phyloP scores from a whole-genome alignment of 2,113 vertebrate genomes.

The Mesoclemmys tuberculata region DNA sequence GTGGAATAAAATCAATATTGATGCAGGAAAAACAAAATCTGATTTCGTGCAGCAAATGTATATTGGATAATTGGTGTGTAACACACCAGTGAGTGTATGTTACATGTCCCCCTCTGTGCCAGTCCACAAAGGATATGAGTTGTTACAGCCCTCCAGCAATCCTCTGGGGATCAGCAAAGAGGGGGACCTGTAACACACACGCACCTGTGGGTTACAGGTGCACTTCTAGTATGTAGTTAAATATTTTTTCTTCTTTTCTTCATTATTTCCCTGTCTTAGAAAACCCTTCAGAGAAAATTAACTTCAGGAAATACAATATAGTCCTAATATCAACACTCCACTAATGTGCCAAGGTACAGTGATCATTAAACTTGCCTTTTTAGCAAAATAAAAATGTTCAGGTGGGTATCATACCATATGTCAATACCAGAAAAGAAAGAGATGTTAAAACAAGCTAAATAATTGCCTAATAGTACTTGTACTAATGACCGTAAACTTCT shows the following conservation, averaged over 20 bases:
- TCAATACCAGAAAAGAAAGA: slow-evolving; percentile 81
- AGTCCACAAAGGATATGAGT: not conserved
- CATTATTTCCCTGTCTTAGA: not conserved
- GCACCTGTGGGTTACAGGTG: not conserved
- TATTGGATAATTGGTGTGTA: not conserved
- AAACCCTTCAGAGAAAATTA: not conserved
- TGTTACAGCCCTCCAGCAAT: not conserved
- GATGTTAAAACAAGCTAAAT: slow-evolving; percentile 84
- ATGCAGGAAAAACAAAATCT: not conserved
- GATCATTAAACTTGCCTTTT: slow-evolving; percentile 69
- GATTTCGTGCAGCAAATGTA: not conserved
- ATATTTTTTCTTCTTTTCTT: not conserved
- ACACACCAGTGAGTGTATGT: not conserved
- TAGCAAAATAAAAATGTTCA: slow-evolving; percentile 69
- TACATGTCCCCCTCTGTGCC: not conserved
- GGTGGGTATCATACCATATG: slow-evolving; percentile 59
- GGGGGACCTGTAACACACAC: not conserved
- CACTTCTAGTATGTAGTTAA: not conserved
- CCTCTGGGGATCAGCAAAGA: not conserved
- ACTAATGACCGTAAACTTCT: slow-evolving; percentile 86
- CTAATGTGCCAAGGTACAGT: not conserved
- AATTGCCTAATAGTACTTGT: slow-evolving; percentile 83
- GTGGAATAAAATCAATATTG: not conserved
- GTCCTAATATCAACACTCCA: not conserved
- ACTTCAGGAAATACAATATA: slow-evolving; percentile 27